Conservation (phyloP, 2,113 vertebrate genomes). For the Pelecanoides urinatrix region DNA sequence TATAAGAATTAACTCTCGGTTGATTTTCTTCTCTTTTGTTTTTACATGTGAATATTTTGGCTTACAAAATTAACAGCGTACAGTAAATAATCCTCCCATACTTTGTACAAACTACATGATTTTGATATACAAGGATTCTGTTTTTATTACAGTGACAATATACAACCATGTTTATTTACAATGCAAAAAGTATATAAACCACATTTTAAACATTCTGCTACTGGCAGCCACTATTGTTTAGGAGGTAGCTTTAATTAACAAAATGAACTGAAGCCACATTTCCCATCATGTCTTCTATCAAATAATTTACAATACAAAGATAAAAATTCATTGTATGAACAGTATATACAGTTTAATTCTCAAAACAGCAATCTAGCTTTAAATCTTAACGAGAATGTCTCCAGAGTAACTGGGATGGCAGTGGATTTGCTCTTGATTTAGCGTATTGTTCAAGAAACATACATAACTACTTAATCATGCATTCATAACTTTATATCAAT, state of each 20-base stretch:
- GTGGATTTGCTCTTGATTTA: slow-evolving; percentile 63
- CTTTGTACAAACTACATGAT: slow-evolving; percentile 86
- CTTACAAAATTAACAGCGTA: slow-evolving; percentile 92
- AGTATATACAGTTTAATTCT: slow-evolving; percentile 82
- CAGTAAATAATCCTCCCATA: slow-evolving; percentile 86
- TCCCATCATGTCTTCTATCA: slow-evolving; percentile 86
- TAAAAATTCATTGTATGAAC: slow-evolving; percentile 82
- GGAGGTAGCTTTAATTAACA: slow-evolving; percentile 97
- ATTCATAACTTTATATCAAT: not conserved
- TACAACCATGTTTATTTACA: slow-evolving; percentile 89
- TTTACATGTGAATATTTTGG: slow-evolving; percentile 81
- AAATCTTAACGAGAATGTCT: slow-evolving; percentile 52
- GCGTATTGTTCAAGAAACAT: slow-evolving; percentile 34
- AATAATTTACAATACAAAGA: slow-evolving; percentile 91
- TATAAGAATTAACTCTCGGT: slow-evolving; percentile 58
- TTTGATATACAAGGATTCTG: slow-evolving; percentile 82
- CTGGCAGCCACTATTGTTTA: slow-evolving; percentile 88
- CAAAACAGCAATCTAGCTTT: slow-evolving; percentile 75
- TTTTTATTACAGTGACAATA: slow-evolving; percentile 85
- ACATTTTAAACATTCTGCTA: slow-evolving; percentile 83
- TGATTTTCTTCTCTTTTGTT: slow-evolving; percentile 23
- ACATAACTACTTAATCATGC: not conserved
- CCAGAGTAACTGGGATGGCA: slow-evolving; percentile 66
- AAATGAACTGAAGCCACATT: slow-evolving; percentile 85
- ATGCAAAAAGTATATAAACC: slow-evolving; percentile 81